A percentile compares a stretch with the other conserved stretches of the same genome.
phyloP scores from a whole-genome alignment of 1,140 invertebrate genomes.

The Drosophila trapezifrons region DNA sequence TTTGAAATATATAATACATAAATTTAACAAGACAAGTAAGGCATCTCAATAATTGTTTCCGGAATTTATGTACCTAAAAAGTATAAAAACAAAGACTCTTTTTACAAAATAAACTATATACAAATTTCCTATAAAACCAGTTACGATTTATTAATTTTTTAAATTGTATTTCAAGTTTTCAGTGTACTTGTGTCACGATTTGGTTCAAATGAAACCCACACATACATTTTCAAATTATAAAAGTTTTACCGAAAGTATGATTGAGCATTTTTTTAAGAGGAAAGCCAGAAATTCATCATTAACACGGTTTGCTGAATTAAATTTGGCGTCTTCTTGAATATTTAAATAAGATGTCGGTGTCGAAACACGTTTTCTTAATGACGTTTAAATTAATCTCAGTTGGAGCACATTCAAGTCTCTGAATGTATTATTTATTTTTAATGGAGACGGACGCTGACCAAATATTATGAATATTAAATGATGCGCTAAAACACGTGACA shows the following conservation, averaged over 20 bases:
- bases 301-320: background rate
- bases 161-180: background rate
- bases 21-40: too few relatives aligned
- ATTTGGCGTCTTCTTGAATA: background rate
- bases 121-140: too few relatives aligned
- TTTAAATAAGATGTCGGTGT: slow-evolving; percentile 13
- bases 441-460: background rate
- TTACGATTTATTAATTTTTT: background rate
- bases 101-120: too few relatives aligned
- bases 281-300: slow-evolving; percentile 2
- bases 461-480: slow-evolving; percentile 21
- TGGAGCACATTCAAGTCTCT: slow-evolving; percentile 9
- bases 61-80: too few relatives aligned
- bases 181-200: slow-evolving; percentile 2
- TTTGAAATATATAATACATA: too few relatives aligned
- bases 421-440: slow-evolving; percentile 11
- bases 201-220: slow-evolving; percentile 1
- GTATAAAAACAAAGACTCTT: too few relatives aligned
- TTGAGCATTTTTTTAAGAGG: slow-evolving; percentile 4
- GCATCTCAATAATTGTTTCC: too few relatives aligned
- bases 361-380: slow-evolving; percentile 24
- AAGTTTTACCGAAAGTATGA: background rate
- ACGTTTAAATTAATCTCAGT: slow-evolving; percentile 20
- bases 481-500: background rate
- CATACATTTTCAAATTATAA: background rate